Evolutionary conservation across 2,797 vertebrate genomes (phyloP), one percentile per base, ranked within the genome.

Genomic region (Centropyge bicolor): DNA sequence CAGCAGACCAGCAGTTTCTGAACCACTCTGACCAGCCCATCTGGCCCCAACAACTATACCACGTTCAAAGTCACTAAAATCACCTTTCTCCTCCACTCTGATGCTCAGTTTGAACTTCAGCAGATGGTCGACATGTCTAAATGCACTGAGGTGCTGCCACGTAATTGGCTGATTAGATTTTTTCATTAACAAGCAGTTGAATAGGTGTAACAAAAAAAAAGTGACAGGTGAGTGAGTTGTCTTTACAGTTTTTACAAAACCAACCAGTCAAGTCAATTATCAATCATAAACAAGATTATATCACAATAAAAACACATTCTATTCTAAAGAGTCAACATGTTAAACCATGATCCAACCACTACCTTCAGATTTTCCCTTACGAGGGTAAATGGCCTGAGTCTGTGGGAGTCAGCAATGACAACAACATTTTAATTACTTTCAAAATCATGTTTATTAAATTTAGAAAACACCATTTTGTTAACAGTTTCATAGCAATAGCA

Each of bases 391-490:
- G 3, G 54, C 54, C 55, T 6, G 31, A 51, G 1, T 76, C 54
- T 55, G 70, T 70, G 54, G 70, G 3, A 46, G 66, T 76, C 74
- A 87, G 78, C 57, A 77, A 90, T 35, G 61, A 93, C 57, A 45
- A 86, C 81, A 80, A 51, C 60, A 14, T 79, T 43, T 73, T 0
- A 40, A 57, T 84, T 94, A 91, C 85, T 93, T 93, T 95, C 88
- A 95, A 96, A 96, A 96, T 90, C 86, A 89, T 89, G 76, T 96
- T 96, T 96, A 96, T 96, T 96, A 96, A 96, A 96, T 95, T 95
- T 96, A 96, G 89, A 96, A 96, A 96, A 96, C 95, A 95, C 91
- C 88, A 93, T 95, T 93, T 94, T 87, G 86, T 93, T 94, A 94
- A 95, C 92, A 94, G 94, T 94, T 94, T 95, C 90, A 92, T 95